A percentile compares a stretch with the other conserved stretches of the same genome.
Conservation (phyloP, 2,888 invertebrate species). For the Papilio gigon region DNA sequence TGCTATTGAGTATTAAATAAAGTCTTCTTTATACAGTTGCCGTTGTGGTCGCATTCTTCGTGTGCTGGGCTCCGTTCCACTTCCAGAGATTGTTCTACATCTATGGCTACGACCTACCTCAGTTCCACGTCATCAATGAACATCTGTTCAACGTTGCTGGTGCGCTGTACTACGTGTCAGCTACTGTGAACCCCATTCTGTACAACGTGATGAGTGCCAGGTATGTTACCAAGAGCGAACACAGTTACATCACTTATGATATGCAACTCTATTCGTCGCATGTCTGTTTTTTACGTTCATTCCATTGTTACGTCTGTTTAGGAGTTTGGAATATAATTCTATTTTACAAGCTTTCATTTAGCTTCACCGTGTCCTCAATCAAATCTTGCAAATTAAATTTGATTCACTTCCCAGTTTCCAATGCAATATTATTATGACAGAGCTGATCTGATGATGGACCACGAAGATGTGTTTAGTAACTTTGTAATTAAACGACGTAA, state of each 20-base stretch:
- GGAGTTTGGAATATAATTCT: no score
- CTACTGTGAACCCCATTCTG: constrained; percentile 93
- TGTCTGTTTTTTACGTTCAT: neutral
- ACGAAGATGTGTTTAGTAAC: no score
- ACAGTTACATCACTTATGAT: neutral
- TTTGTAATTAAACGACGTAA: no score
- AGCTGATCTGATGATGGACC: no score
- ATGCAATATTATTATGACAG: no score
- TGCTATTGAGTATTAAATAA: neutral
- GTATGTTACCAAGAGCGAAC: constrained; percentile 48
- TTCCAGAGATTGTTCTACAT: constrained; percentile 92
- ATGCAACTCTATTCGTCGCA: no score
- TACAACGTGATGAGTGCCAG: constrained; percentile 90
- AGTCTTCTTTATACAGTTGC: constrained; percentile 84
- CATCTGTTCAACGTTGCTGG: constrained; percentile 92
- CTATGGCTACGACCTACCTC: constrained; percentile 84
- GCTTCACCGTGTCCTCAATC: no score
- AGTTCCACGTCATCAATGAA: constrained; percentile 86
- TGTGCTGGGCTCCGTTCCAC: constrained; percentile 98
- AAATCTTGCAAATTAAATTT: no score
- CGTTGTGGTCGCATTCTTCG: constrained; percentile 96
- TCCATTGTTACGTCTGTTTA: no score
- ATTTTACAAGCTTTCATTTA: no score
- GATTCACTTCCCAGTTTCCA: no score
- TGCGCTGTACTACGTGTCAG: constrained; percentile 91